A percentile compares a stretch with the other conserved stretches of the same genome.
Conservation (phyloP, 2,113 vertebrate species). For the Mobula hypostoma region DNA sequence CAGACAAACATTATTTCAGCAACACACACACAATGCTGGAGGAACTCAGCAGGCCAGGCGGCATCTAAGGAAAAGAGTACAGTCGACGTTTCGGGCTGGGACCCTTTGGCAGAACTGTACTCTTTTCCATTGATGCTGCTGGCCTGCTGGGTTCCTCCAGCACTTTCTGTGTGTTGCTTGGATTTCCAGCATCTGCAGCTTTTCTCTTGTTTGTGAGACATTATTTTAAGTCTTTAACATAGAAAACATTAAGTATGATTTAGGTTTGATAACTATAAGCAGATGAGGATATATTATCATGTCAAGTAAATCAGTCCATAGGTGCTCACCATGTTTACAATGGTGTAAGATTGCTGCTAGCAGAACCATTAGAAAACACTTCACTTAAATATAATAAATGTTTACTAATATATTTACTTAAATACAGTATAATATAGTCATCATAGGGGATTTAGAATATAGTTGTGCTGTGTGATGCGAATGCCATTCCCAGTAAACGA, state of each 20-base stretch:
- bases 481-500: not conserved
- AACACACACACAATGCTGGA: no score
- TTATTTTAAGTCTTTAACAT: not conserved
- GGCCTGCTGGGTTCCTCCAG: no score
- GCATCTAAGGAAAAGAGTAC: no score
- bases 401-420: not conserved
- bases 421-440: no score
- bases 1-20: not conserved
- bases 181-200: no score
- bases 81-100: no score
- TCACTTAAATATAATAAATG: not conserved
- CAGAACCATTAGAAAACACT: not conserved
- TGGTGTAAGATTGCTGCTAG: not conserved
- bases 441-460: not conserved
- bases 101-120: no score
- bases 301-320: not conserved
- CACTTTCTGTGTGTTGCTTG: no score
- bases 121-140: no score
- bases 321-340: not conserved
- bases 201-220: no score
- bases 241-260: not conserved
- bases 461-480: not conserved
- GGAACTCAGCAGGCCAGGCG: no score
- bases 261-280: not conserved
- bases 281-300: not conserved